Conservation (phyloP, 1,140 invertebrate species). For the Agrypnia vestita region DNA sequence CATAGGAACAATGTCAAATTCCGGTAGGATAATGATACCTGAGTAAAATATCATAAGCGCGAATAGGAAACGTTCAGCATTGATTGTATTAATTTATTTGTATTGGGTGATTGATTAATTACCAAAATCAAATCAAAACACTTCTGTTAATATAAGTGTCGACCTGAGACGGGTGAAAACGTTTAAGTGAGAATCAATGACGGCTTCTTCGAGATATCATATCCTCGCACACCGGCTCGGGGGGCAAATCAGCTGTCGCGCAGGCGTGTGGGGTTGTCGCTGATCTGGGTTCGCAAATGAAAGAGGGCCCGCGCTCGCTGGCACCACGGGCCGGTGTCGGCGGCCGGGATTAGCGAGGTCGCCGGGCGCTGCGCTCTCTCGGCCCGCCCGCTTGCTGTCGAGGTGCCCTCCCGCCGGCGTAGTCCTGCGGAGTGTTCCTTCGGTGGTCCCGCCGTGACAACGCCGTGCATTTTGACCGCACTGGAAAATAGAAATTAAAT, state of each 20-base stretch:
- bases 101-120: no score
- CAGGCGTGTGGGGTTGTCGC: not conserved
- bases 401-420: conserved; percentile 34
- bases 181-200: no score
- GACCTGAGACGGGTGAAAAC: no score
- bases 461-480: conserved; percentile 57
- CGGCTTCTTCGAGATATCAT: no score
- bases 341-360: not conserved
- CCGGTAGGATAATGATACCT: no score
- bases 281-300: not conserved
- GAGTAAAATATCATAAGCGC: no score
- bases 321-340: not conserved
- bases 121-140: no score
- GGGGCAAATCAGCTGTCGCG: conserved; percentile 12
- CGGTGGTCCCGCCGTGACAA: conserved; percentile 1
- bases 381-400: conserved; percentile 26
- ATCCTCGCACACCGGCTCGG: not conserved
- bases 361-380: conserved; percentile 26
- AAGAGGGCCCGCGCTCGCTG: not conserved
- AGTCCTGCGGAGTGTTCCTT: conserved; percentile 31
- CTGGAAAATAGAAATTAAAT: conserved; percentile 46
- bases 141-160: no score
- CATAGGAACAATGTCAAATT: no score
- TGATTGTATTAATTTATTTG: no score
- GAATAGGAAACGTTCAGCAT: no score